phyloP scores from a whole-genome alignment of 2,113 vertebrate genomes.

The Nanorana parkeri region DNA sequence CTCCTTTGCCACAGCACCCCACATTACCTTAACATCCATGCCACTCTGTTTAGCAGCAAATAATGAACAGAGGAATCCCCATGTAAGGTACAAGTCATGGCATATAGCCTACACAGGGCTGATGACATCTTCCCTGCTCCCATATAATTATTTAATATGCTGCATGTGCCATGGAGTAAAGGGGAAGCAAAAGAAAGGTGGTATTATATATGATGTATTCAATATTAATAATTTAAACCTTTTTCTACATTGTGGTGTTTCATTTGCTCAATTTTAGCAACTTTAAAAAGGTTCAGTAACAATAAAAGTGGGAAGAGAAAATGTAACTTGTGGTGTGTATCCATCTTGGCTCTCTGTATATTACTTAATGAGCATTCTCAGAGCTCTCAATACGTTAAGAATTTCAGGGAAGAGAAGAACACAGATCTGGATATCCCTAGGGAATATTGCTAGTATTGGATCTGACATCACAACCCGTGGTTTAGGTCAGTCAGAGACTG shows the following conservation, averaged over 20 bases:
- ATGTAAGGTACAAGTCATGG: too few species aligned
- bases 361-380: slow-evolving; percentile 24
- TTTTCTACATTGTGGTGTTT: neutral
- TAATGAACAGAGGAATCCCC: too few species aligned
- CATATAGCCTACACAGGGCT: too few species aligned
- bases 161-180: too few species aligned
- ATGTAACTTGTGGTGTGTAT: neutral
- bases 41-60: too few species aligned
- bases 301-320: neutral
- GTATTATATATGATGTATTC: neutral
- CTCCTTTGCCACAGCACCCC: too few species aligned
- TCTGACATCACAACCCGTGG: slow-evolving; percentile 49
- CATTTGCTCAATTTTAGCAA: too few species aligned
- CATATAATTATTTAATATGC: too few species aligned
- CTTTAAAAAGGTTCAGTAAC: neutral
- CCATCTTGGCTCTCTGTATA: neutral
- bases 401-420: slow-evolving; percentile 44
- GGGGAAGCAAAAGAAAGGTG: too few species aligned
- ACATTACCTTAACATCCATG: too few species aligned
- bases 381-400: slow-evolving; percentile 24
- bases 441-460: slow-evolving; percentile 45
- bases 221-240: neutral
- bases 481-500: slow-evolving; percentile 55
- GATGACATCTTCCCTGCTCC: too few species aligned
- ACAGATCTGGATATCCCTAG: slow-evolving; percentile 11